phyloP scores from a whole-genome alignment of 2,888 invertebrate species.

The Aporophyla lueneburgensis region DNA sequence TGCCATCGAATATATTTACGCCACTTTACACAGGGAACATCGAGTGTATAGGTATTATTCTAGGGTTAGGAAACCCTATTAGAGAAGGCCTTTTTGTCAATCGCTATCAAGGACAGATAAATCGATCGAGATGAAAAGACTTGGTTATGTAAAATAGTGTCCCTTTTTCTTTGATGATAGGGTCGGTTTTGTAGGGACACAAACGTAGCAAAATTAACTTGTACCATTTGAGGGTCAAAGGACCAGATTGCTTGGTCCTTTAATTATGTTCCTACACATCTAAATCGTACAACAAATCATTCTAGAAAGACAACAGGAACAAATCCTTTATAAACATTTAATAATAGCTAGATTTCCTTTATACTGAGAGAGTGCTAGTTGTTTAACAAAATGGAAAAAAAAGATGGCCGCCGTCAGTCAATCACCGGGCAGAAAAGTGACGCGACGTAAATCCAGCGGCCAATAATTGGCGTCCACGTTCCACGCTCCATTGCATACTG shows the following conservation, averaged over 20 bases:
- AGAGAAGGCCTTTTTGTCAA: constrained; percentile 51
- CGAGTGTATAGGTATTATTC: constrained; percentile 54
- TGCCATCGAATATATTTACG: constrained; percentile 73
- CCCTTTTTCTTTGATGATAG: constrained; percentile 49
- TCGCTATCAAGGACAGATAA: constrained; percentile 50
- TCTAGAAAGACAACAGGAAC: constrained; percentile 7
- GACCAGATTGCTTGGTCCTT: constrained; percentile 4
- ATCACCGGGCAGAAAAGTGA: constrained; percentile 78
- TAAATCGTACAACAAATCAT: constrained; percentile 47
- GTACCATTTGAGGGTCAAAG: constrained; percentile 38
- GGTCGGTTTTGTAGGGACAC: constrained; percentile 17
- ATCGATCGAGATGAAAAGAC: constrained; percentile 51
- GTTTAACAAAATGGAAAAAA: constrained; percentile 67
- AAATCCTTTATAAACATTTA: constrained; percentile 32
- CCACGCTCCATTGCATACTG: constrained; percentile 74
- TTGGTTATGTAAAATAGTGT: constrained; percentile 54
- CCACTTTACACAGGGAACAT: constrained; percentile 63
- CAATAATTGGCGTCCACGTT: constrained; percentile 82
- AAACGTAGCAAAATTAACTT: constrained; percentile 21
- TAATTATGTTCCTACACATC: constrained; percentile 32
- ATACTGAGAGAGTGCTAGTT: constrained; percentile 51
- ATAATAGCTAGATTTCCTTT: constrained; percentile 56
- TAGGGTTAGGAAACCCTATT: constrained; percentile 57
- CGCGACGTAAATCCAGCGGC: constrained; percentile 79
- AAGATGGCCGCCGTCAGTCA: constrained; percentile 74